Conservation (phyloP, 2,888 invertebrate genomes). For the Drosophila mayaguana region DNA sequence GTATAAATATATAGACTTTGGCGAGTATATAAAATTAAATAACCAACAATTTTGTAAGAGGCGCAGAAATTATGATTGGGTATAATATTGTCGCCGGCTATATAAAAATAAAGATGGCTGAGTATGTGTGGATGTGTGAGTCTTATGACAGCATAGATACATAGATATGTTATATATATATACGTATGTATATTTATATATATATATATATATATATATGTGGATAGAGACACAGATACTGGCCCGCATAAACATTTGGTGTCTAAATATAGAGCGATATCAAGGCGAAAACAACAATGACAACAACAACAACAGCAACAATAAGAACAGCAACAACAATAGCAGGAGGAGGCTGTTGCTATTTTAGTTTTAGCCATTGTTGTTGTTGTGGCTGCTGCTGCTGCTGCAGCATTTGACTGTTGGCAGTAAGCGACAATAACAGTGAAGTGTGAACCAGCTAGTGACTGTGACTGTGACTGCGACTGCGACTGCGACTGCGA, state of each 20-base stretch:
- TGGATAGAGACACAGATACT: conserved; percentile 37
- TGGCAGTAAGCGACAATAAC: conserved; percentile 19
- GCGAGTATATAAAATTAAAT: conserved; percentile 49
- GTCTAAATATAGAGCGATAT: conserved; percentile 59
- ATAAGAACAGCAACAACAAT: background rate
- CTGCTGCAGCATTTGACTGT: conserved; percentile 27
- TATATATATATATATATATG: conserved; percentile 12
- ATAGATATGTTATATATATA: conserved; percentile 29
- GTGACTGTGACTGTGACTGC: background rate
- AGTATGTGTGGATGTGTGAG: conserved; percentile 11
- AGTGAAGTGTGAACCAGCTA: conserved; percentile 8
- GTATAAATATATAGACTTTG: background rate
- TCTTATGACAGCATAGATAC: conserved; percentile 57
- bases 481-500: background rate
- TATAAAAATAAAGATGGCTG: conserved; percentile 53
- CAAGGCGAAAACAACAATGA: conserved; percentile 58
- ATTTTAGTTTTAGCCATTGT: conserved; percentile 51
- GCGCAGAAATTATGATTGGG: conserved; percentile 68
- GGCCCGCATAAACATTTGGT: conserved; percentile 30
- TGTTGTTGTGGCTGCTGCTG: conserved; percentile 30
- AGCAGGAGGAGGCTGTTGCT: conserved; percentile 44
- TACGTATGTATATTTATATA: background rate
- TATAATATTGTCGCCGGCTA: conserved; percentile 70
- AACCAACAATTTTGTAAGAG: conserved; percentile 47
- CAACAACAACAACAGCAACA: conserved; percentile 30